Evolutionary conservation across 2,797 vertebrate genomes (phyloP), one percentile per base, ranked within the genome.

Genomic region (Hypotaenidia philippensis): DNA sequence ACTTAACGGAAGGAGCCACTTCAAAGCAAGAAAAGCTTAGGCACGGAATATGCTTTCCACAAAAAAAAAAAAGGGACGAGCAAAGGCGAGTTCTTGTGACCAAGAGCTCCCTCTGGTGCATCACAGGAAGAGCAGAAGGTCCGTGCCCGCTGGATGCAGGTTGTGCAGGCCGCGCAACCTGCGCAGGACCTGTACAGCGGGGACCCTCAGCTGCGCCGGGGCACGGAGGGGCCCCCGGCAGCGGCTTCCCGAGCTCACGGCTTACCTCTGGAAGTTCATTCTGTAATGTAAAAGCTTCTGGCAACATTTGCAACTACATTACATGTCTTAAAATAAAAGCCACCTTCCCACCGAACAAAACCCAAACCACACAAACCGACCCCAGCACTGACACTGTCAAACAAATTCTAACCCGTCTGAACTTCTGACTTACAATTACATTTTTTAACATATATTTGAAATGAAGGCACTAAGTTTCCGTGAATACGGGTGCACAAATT

Each of bases 91-190:
- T 52, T 76, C 21, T 32, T 34, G 53, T 45, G 85, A 86, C 31
- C 86, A 93, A 94, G 40, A 56, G 96, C 94, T 94, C 97, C 96
- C 95, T 94, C 96, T 93, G 23, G 81, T 68, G 96, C 52, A 4
- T 6, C 7, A 32, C 16, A 55, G 32, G 19, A 41, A 7, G 10
- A 34, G 59, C 29, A 52, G 38, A 40, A 36, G 12, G 34, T 55
- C 12, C 3, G 0, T 2, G 27, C 1, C 31, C 5, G 27, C 50
- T 11, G 16, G 50, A 10, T 18, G 16, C 17, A n/a, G n/a, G n/a
- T n/a, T n/a, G n/a, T n/a, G n/a, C 11, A 14, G 26, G 49, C 49
- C 49, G 26, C 5, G 26, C 26, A 27, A 6, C 49, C 13, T 14
- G 49, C 22, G 25, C 49, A 26, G 49, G 23, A 26, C 49, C 49